These are phyloP conservation scores for Sinelater perroti DNA, from an alignment of 2,888 invertebrate genomes.

Conservation along the genomic window DNA sequence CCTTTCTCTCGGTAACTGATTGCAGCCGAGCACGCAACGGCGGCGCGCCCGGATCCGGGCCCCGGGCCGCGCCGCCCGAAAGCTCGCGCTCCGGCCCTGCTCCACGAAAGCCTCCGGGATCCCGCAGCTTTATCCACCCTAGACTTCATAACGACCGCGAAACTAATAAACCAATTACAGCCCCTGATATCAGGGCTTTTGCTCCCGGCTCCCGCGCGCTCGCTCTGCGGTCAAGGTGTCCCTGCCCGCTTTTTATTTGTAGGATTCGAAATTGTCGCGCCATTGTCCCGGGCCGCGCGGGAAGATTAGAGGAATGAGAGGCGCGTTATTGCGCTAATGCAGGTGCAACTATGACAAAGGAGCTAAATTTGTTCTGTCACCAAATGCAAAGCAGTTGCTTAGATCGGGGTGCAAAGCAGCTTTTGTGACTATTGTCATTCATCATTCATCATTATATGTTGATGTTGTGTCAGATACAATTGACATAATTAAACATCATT, in stretches of 20 bases:
- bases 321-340: background rate
- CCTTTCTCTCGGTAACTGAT: too few species aligned
- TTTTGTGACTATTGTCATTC: too few species aligned
- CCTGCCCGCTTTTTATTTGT: slow-evolving; percentile 7
- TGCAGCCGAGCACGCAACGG: too few species aligned
- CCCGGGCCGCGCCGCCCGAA: too few species aligned
- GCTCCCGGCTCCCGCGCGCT: background rate
- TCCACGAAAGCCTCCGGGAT: slow-evolving; percentile 38
- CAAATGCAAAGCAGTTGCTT: too few species aligned
- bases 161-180: slow-evolving; percentile 61
- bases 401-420: too few species aligned
- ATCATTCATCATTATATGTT: too few species aligned
- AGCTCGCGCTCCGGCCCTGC: slow-evolving; percentile 15
- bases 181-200: slow-evolving; percentile 44
- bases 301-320: background rate
- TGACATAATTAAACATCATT: too few species aligned
- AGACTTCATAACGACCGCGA: slow-evolving; percentile 59
- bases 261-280: slow-evolving; percentile 7
- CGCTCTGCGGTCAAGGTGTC: slow-evolving; percentile 23
- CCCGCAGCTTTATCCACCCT: slow-evolving; percentile 47
- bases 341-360: too few species aligned
- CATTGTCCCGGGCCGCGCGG: background rate
- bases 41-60: too few species aligned
- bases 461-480: too few species aligned
- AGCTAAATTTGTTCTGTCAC: too few species aligned